These are phyloP conservation scores for Axinella damicornis DNA, from an alignment of 37 sponge, comb jelly and placozoan species.

Conservation along the genomic window DNA sequence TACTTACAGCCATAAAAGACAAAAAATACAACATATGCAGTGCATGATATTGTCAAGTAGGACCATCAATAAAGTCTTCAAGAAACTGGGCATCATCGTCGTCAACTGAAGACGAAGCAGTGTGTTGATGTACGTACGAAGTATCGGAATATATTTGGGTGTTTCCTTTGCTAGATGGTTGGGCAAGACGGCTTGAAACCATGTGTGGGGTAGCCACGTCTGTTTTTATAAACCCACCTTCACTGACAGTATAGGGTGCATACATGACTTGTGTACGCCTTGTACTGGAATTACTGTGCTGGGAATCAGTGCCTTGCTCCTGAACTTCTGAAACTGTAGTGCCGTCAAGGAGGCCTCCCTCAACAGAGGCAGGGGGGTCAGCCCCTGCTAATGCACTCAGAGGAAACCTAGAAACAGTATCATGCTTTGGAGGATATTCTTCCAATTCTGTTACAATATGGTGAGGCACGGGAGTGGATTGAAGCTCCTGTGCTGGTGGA, in stretches of 20 bases:
- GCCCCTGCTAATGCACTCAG: background rate
- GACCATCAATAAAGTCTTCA: slow-evolving; percentile 29
- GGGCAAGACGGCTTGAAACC: too few relatives aligned
- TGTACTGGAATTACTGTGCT: too few relatives aligned
- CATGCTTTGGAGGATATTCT: background rate
- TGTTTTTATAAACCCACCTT: too few relatives aligned
- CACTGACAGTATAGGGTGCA: too few relatives aligned
- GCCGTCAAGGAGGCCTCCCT: background rate
- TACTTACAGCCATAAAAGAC: too few relatives aligned
- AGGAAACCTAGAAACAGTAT: background rate
- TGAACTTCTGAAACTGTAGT: too few relatives aligned
- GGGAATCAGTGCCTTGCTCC: too few relatives aligned
- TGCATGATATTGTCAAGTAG: too few relatives aligned
- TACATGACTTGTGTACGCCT: background rate
- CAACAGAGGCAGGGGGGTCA: background rate
- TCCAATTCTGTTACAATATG: background rate
- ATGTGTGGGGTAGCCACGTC: too few relatives aligned
- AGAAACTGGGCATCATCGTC: slow-evolving; percentile 13
- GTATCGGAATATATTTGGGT: background rate
- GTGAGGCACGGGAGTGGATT: background rate
- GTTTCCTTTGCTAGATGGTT: too few relatives aligned
- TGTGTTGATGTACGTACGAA: background rate
- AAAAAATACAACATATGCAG: too few relatives aligned
- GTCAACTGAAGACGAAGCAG: background rate
- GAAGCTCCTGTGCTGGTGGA: background rate